Conservation (phyloP, 37 sponge, comb jelly and placozoan species). For the Spongilla lacustris region DNA sequence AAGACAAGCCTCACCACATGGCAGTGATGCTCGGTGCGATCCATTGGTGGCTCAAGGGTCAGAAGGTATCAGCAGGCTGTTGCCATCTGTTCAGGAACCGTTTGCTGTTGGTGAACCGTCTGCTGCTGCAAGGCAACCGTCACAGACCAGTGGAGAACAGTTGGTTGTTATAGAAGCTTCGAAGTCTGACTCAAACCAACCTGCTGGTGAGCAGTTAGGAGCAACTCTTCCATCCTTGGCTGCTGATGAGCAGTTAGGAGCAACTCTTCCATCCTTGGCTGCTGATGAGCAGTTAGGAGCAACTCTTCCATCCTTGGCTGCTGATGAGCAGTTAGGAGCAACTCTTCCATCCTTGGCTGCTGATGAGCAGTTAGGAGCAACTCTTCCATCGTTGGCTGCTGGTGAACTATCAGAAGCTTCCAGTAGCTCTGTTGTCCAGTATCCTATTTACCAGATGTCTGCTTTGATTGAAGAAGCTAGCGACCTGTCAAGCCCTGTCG, state of each 20-base stretch:
- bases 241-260: too few species aligned
- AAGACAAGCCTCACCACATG: background rate
- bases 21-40: background rate
- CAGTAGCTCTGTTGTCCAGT: background rate
- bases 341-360: background rate
- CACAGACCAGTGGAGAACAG: background rate
- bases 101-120: background rate
- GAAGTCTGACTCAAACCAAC: background rate
- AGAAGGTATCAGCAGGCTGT: background rate
- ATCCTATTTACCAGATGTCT: constrained; percentile 33
- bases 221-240: too few species aligned
- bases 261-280: background rate
- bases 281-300: background rate
- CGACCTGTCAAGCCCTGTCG: constrained; percentile 62
- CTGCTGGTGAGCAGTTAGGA: background rate
- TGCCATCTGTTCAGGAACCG: background rate
- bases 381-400: background rate
- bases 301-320: background rate
- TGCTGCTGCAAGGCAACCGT: background rate
- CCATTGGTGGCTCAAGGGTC: background rate
- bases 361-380: background rate
- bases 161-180: background rate
- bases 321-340: background rate
- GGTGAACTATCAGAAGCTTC: background rate
- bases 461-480: constrained; percentile 55